Conservation (phyloP, 2,113 vertebrate genomes). For the Trogon melanurus region DNA sequence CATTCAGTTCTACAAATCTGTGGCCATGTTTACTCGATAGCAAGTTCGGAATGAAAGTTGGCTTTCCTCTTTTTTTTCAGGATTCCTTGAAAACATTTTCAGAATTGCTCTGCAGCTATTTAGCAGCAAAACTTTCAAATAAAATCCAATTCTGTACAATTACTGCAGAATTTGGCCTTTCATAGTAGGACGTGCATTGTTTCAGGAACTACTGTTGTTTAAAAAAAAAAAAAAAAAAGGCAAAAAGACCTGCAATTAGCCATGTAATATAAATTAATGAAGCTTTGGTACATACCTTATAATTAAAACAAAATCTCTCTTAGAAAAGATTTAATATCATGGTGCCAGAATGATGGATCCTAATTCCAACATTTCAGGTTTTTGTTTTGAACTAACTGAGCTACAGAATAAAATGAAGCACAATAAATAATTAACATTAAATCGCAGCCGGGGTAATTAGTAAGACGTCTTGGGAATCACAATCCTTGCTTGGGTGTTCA, state of each 20-base stretch:
- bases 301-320: constrained; percentile 39
- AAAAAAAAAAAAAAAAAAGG: not conserved
- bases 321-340: not conserved
- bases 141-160: not conserved
- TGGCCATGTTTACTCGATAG: not conserved
- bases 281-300: not conserved
- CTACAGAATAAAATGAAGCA: not conserved
- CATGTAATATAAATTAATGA: constrained; percentile 14
- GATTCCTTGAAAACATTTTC: not conserved
- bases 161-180: not conserved
- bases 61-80: not conserved
- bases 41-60: not conserved
- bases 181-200: not conserved
- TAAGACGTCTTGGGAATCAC: not conserved
- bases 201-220: not conserved
- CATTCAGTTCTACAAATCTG: not conserved
- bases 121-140: not conserved
- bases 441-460: constrained; percentile 15
- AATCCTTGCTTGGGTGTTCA: not conserved
- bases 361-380: not conserved
- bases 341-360: not conserved
- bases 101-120: not conserved
- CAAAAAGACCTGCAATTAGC: not conserved
- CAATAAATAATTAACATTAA: constrained; percentile 55
- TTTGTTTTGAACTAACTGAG: constrained; percentile 22